Evolutionary conservation across 2,888 invertebrate genomes (phyloP).

Genomic region (Standfussiana lucernea): DNA sequence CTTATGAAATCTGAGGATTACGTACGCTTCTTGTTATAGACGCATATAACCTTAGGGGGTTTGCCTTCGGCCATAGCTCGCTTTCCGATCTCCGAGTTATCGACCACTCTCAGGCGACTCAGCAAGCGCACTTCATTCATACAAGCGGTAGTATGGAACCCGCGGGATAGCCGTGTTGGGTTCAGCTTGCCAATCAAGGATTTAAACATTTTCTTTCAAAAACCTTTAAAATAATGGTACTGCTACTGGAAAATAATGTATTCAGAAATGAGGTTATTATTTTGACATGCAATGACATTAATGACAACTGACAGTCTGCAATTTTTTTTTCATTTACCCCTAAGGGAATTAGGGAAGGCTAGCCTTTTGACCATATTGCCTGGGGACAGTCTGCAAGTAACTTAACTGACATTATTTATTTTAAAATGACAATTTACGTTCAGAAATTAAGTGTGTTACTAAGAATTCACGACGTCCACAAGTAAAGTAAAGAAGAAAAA

Average conservation of each 20-base stretch:
- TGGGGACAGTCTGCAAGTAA: no score
- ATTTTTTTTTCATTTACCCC: no score
- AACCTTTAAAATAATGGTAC: background rate
- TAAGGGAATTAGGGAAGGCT: no score
- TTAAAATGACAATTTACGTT: no score
- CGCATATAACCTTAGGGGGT: slow-evolving; percentile 97
- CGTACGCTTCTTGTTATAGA: slow-evolving; percentile 95
- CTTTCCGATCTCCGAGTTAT: slow-evolving; percentile 98
- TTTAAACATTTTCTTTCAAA: slow-evolving; percentile 78
- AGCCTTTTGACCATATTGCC: no score
- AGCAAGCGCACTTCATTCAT: slow-evolving; percentile 93
- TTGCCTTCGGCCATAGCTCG: slow-evolving; percentile 98
- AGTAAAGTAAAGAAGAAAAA: no score
- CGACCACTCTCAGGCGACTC: slow-evolving; percentile 97
- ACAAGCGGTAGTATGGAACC: slow-evolving; percentile 91
- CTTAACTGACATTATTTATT: no score
- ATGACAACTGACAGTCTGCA: background rate
- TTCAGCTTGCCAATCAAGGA: slow-evolving; percentile 75
- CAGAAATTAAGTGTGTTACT: no score
- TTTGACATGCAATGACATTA: slow-evolving; percentile 14
- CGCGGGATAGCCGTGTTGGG: slow-evolving; percentile 68
- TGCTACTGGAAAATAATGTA: background rate
- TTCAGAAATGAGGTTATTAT: slow-evolving; percentile 32
- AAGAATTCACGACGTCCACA: no score
- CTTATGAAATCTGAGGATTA: slow-evolving; percentile 36